Base-by-base conservation (phyloP, 2,113 vertebrate genomes). In the Phalacrocorax aristotelis region DNA sequence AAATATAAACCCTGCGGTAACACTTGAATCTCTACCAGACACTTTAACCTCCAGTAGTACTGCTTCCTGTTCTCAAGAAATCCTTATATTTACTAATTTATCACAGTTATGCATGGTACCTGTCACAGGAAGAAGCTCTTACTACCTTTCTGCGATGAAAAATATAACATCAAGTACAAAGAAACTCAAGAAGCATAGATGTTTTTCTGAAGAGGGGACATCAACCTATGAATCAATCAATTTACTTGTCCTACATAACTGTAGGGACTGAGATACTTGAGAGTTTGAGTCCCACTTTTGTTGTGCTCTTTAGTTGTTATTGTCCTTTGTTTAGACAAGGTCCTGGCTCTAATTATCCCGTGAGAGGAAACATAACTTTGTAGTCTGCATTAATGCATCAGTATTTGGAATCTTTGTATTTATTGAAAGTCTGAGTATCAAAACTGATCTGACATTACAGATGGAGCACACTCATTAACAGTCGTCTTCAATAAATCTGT, bases 1-100 rank as follows among this genome's bases (percentile, higher is more conserved):
- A 82, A 97, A 85, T 79, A 44, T 62, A 95, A 95, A 94, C 78
- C 54, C 64, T 94, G 40, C 4, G 23, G 49, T 85, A 94, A 89
- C 58, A 52, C 38, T 90, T 95, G 82, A 95, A 91, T 86, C 49
- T 85, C 25, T 90, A 87, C 61, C 66, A 91, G 75, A 80, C 18
- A 26, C 9, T 91, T 91, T 44, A 76, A 3, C 30, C 57, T 91
- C n/a, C 48, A 72, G 40, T 65, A 74, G 26, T 93, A 64, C 38
- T 58, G 18, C 48, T 92, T 91, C 76, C 81, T 87, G 15, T 79
- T 76, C 87, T 93, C 62, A 82, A 54, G 40, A 89, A 89, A 40
- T 54, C 61, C 36, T 79, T 70, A 9, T 19, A 65, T 93, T 82
- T 87, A 83, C 29, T 87, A 68, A 77, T 89, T 89, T 89, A 91